Conservation (phyloP, 1,140 invertebrate species). For the Macrobrachium rosenbergii region DNA sequence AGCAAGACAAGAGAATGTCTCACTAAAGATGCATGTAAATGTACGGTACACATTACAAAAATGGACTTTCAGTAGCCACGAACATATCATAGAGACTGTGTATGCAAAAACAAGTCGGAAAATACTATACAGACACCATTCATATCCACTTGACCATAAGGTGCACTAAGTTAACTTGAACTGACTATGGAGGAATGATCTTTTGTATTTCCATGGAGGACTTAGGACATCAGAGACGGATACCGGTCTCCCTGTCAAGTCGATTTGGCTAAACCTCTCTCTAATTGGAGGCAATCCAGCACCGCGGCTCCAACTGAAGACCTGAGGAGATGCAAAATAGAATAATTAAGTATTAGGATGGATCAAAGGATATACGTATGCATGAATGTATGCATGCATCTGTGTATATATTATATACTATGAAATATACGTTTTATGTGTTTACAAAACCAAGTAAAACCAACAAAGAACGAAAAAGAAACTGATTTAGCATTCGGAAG, state of each 20-base stretch:
- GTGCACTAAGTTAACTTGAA: not conserved
- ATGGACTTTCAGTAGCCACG: no score
- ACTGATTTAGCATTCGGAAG: no score
- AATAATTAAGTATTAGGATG: not conserved
- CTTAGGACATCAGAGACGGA: constrained; percentile 53
- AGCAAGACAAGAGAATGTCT: no score
- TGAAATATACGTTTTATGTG: no score
- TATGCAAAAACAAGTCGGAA: no score
- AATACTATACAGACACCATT: no score
- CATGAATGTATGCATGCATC: not conserved
- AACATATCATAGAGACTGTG: no score
- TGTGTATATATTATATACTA: not conserved
- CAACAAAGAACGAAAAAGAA: no score
- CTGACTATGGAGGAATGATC: not conserved
- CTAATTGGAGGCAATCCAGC: constrained; percentile 75
- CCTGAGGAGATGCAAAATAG: constrained; percentile 41
- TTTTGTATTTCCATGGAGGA: not conserved
- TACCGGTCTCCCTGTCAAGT: constrained; percentile 55
- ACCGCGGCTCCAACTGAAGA: constrained; percentile 75
- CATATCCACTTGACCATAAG: not conserved
- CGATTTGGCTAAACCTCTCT: constrained; percentile 59
- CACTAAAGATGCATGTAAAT: no score
- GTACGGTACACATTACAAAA: no score
- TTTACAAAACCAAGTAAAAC: no score
- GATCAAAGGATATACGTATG: not conserved